Percentiles rank a stretch among this genome's conserved stretches.
Evolutionary conservation across 2,888 invertebrate genomes (phyloP).

Genomic region (Abrostola tripartita): DNA sequence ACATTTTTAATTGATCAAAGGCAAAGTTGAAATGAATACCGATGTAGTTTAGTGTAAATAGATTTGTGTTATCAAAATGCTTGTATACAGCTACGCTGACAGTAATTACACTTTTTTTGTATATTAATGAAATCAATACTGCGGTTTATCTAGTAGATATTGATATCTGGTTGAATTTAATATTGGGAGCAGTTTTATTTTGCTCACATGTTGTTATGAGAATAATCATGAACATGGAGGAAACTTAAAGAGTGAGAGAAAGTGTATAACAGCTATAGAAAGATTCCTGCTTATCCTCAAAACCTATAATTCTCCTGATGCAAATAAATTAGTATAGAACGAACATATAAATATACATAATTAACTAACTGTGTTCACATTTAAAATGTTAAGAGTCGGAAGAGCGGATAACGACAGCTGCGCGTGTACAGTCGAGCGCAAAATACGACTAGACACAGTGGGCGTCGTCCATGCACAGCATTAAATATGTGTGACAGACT

Average conservation of each 20-base stretch:
- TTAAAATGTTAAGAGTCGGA: slow-evolving; percentile 55
- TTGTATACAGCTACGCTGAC: background rate
- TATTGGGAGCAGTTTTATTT: too few species aligned
- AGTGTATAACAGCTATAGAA: too few species aligned
- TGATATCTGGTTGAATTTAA: too few species aligned
- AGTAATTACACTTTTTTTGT: too few species aligned
- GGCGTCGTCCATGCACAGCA: slow-evolving; percentile 1
- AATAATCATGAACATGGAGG: too few species aligned
- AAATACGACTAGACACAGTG: slow-evolving; percentile 64
- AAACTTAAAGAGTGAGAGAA: too few species aligned
- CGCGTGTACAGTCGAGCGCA: slow-evolving; percentile 74
- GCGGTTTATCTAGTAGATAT: slow-evolving; percentile 40
- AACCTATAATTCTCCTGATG: too few species aligned
- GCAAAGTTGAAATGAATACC: slow-evolving; percentile 41
- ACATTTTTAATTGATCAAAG: slow-evolving; percentile 47
- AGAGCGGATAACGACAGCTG: slow-evolving; percentile 71
- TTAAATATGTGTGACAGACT: background rate
- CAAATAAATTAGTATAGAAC: too few species aligned
- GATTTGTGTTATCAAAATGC: background rate
- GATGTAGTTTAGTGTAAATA: slow-evolving; percentile 36
- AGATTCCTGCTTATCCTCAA: too few species aligned
- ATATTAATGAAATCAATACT: background rate
- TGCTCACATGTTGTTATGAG: too few species aligned
- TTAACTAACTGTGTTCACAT: background rate
- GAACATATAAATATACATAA: too few species aligned